Evolutionary conservation across 2,797 vertebrate genomes (phyloP).

Genomic region (Sebastes cheni): DNA sequence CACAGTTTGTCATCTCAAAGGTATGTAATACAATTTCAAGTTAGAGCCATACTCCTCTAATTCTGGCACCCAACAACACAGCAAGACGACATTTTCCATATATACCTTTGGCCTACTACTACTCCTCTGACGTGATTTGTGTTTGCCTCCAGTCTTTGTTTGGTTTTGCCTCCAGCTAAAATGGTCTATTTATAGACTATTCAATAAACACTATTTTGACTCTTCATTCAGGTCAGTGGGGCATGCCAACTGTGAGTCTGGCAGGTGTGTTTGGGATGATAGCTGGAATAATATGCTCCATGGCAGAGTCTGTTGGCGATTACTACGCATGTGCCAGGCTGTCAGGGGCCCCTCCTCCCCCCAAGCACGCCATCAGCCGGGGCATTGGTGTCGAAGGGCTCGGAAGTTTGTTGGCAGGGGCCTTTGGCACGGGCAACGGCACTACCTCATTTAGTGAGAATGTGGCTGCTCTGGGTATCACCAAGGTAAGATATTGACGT

Average conservation of each 20-base stretch:
- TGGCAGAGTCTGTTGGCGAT: constrained; percentile 94
- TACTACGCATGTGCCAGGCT: constrained; percentile 92
- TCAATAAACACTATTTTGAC: background rate
- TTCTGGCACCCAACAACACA: too few relatives aligned
- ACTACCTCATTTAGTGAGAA: constrained; percentile 96
- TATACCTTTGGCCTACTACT: too few relatives aligned
- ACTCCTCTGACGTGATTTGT: too few relatives aligned
- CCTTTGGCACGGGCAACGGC: constrained; percentile 93
- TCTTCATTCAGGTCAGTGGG: constrained; percentile 89
- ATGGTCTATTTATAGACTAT: background rate
- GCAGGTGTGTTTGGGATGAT: constrained; percentile 91
- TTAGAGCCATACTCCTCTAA: too few relatives aligned
- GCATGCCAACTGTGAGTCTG: constrained; percentile 88
- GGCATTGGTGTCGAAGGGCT: constrained; percentile 93
- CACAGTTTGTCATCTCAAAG: too few relatives aligned
- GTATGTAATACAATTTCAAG: too few relatives aligned
- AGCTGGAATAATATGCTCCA: constrained; percentile 92
- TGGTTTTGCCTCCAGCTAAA: too few relatives aligned
- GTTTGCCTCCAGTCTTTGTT: too few relatives aligned
- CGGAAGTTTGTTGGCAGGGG: constrained; percentile 90
- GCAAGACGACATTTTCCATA: too few relatives aligned
- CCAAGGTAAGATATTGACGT: constrained; percentile 82
- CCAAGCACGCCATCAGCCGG: constrained; percentile 89
- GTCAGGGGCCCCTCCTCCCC: constrained; percentile 89
- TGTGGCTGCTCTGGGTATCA: constrained; percentile 91